phyloP scores from a whole-genome alignment of 2,113 vertebrate genomes.

The Phaethornis superciliosus region DNA sequence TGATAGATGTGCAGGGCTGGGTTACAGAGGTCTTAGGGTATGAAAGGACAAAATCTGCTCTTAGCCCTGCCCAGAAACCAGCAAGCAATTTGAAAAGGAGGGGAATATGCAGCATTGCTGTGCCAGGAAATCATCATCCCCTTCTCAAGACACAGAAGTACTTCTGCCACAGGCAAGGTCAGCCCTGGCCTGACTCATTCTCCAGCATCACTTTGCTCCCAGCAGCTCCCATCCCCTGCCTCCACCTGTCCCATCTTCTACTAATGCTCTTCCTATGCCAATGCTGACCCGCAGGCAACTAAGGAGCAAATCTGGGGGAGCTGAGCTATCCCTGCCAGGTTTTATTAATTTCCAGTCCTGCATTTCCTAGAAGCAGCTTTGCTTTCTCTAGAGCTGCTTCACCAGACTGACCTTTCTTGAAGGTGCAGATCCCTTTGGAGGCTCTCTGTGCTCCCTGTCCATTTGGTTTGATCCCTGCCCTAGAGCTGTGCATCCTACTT shows the following conservation, averaged over 20 bases:
- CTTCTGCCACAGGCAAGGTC: background rate
- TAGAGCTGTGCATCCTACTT: background rate
- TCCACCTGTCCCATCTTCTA: conserved; percentile 21
- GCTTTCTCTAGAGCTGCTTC: conserved; percentile 4
- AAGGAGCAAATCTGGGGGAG: background rate
- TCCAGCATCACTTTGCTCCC: background rate
- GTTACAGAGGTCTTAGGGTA: background rate
- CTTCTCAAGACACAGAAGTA: background rate
- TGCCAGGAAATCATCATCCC: background rate
- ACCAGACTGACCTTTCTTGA: background rate
- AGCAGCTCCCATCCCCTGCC: background rate
- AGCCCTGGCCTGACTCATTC: background rate
- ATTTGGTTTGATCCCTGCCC: background rate
- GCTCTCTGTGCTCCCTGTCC: background rate
- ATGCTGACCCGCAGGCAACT: fast-evolving
- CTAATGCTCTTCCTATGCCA: background rate
- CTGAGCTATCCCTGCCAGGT: conserved; percentile 12
- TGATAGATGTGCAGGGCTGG: fast-evolving
- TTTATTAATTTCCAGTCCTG: conserved; percentile 24
- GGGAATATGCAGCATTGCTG: fast-evolving
- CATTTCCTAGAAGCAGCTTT: background rate
- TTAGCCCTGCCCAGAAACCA: background rate
- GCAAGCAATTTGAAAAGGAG: background rate
- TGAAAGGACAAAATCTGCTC: fast-evolving
- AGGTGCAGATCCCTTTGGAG: background rate